Conservation (phyloP, 2,888 invertebrate genomes). For the Leistus spinibarbis region DNA sequence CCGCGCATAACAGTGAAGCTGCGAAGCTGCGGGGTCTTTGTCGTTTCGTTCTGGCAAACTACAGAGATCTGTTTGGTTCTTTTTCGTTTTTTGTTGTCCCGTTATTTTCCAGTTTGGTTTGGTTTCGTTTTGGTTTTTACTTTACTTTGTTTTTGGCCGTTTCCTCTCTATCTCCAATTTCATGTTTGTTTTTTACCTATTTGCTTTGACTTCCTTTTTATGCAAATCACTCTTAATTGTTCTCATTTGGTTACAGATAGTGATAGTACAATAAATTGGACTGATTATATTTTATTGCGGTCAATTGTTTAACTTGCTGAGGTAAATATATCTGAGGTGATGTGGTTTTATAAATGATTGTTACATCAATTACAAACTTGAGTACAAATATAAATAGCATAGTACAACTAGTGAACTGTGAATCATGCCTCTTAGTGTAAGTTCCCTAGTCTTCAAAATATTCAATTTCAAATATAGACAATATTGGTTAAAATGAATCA, state of each 20-base stretch:
- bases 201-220: not conserved
- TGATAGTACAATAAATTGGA: not conserved
- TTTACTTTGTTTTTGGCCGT: not conserved
- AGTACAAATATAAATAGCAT: too few relatives aligned
- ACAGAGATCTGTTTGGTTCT: slow-evolving; percentile 17
- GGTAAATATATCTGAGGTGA: not conserved
- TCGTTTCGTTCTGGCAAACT: slow-evolving; percentile 13
- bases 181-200: not conserved
- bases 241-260: not conserved
- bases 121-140: not conserved
- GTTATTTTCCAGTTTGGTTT: not conserved
- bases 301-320: not conserved
- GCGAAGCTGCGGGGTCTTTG: slow-evolving; percentile 31
- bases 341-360: not conserved
- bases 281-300: not conserved
- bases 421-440: too few relatives aligned
- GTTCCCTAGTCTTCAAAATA: too few relatives aligned
- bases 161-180: not conserved
- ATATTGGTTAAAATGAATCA: too few relatives aligned
- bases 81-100: not conserved
- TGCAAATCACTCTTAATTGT: not conserved
- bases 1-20: slow-evolving; percentile 11
- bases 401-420: too few relatives aligned
- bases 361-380: too few relatives aligned
- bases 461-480: too few relatives aligned